phyloP scores from a whole-genome alignment of 2,113 vertebrate genomes.

The Serinus canaria region DNA sequence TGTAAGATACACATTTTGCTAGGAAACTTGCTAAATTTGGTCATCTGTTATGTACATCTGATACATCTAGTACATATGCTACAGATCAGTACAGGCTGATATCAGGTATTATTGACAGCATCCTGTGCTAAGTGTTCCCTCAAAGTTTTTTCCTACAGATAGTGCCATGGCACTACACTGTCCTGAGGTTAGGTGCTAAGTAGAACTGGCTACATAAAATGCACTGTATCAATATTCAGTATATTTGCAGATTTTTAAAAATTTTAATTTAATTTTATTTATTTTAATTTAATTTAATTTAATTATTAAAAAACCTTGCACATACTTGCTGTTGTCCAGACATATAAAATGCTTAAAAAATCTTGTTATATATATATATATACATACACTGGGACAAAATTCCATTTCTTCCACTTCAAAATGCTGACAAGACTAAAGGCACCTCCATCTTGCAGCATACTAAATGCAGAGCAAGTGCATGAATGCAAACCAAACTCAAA shows the following conservation, averaged over 20 bases:
- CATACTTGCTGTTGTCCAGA: background rate
- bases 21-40: background rate
- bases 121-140: background rate
- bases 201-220: background rate
- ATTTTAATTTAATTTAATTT: too few species aligned
- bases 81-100: background rate
- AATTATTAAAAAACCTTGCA: background rate
- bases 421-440: background rate
- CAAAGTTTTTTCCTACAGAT: background rate
- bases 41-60: background rate
- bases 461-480: background rate
- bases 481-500: background rate
- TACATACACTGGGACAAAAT: background rate
- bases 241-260: fast-evolving
- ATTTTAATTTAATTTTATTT: background rate
- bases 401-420: background rate
- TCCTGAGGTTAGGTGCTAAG: background rate
- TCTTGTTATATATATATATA: too few species aligned
- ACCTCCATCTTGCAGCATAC: background rate
- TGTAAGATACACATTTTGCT: background rate
- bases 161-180: background rate
- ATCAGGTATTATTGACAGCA: fast-evolving
- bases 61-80: background rate
- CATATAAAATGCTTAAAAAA: background rate
- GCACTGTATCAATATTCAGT: background rate